Percentiles rank a stretch among this genome's conserved stretches.
phyloP scores from a whole-genome alignment of 64 coral and sea anemone species.

The Montipora foliosa region DNA sequence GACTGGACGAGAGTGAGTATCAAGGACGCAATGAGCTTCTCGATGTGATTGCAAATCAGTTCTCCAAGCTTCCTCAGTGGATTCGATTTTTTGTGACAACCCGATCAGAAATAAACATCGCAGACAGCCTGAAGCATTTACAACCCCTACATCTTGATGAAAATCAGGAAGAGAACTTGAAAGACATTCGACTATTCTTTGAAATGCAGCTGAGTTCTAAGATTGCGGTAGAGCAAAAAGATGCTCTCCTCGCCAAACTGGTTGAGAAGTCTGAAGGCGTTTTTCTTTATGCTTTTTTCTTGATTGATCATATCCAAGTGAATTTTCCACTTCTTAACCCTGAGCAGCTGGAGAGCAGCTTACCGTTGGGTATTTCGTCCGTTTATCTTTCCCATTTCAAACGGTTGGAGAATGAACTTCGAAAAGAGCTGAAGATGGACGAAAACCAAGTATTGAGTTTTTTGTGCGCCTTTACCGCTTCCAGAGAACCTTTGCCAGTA shows the following conservation, averaged over 20 bases:
- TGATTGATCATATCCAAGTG: constrained; percentile 17
- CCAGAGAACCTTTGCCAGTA: constrained; percentile 32
- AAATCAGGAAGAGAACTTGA: neutral
- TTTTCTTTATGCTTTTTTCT: constrained; percentile 60
- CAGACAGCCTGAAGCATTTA: neutral
- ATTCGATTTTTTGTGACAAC: constrained; percentile 58
- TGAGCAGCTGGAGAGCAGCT: neutral
- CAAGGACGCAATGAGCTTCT: constrained; percentile 11
- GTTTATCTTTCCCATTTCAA: constrained; percentile 53
- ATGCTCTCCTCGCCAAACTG: neutral
- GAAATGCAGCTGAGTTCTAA: neutral
- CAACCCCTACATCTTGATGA: neutral
- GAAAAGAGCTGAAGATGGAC: neutral
- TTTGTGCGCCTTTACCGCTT: constrained; percentile 27
- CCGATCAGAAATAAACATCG: constrained; percentile 14
- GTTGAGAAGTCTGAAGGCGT: constrained; percentile 48
- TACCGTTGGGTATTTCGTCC: constrained; percentile 26
- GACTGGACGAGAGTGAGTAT: constrained; percentile 50
- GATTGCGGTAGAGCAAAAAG: neutral
- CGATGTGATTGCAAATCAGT: neutral
- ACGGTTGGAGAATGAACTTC: constrained; percentile 6
- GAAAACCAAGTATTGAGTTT: constrained; percentile 30
- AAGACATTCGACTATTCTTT: constrained; percentile 30
- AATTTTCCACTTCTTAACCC: neutral
- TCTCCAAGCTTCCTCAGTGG: constrained; percentile 31